Conservation (phyloP, 2,888 invertebrate species). For the Leistus spinibarbis region DNA sequence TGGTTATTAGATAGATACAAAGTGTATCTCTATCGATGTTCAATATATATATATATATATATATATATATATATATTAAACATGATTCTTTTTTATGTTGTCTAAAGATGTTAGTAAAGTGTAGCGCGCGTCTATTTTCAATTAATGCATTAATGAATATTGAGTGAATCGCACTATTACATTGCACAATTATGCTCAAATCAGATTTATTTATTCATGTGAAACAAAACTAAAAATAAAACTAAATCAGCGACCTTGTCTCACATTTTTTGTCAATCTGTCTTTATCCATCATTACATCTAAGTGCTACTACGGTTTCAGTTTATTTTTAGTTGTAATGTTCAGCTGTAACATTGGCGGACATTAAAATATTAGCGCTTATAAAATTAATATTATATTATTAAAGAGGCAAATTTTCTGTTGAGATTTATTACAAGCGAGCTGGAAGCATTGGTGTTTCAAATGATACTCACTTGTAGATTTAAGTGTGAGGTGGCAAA, state of each 20-base stretch:
- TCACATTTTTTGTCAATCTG: background rate
- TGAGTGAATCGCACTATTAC: conserved; percentile 39
- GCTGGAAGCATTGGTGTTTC: no score
- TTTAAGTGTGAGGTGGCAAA: no score
- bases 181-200: conserved; percentile 34
- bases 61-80: no score
- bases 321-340: background rate
- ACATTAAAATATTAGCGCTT: no score
- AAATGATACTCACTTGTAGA: no score
- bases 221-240: conserved; percentile 14
- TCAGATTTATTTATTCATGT: conserved; percentile 38
- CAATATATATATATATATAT: no score
- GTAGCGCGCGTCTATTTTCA: background rate
- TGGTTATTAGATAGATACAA: background rate
- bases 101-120: background rate
- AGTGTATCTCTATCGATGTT: background rate
- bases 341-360: no score
- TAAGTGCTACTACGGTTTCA: background rate
- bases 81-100: background rate
- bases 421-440: no score
- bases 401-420: no score
- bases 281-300: background rate
- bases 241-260: conserved; percentile 21
- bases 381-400: no score
- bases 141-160: conserved; percentile 37